Percentiles rank a stretch among this genome's conserved stretches.
These are phyloP conservation scores for Belgica antarctica DNA, from an alignment of 2,888 invertebrate species.

Conservation along the genomic window DNA sequence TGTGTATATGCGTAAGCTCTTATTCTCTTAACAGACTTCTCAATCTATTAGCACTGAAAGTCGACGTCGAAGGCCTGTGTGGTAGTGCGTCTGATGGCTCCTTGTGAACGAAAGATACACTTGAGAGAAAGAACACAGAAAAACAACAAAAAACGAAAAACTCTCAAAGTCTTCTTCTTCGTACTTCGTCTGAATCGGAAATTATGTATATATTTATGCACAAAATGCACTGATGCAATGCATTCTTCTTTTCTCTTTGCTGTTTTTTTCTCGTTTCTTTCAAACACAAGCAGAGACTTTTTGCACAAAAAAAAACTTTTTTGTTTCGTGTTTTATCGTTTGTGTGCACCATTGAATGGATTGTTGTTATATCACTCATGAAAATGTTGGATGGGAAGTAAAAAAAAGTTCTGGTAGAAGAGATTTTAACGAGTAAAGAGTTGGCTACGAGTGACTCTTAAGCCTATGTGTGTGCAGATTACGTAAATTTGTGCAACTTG, in stretches of 20 bases:
- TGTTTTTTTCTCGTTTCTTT: too few species aligned
- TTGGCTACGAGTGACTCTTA: not conserved
- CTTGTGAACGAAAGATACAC: slow-evolving; percentile 41
- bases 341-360: slow-evolving; percentile 11
- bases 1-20: slow-evolving; percentile 35
- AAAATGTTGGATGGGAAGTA: not conserved
- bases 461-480: slow-evolving; percentile 18
- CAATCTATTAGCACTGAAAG: slow-evolving; percentile 36
- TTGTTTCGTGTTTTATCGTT: slow-evolving; percentile 33
- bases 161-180: slow-evolving; percentile 37
- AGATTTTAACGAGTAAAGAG: too few species aligned
- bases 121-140: too few species aligned
- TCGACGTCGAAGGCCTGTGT: too few species aligned
- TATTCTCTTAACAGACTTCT: slow-evolving; percentile 29
- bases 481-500: slow-evolving; percentile 25
- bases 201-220: slow-evolving; percentile 44
- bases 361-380: slow-evolving; percentile 25
- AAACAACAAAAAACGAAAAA: too few species aligned
- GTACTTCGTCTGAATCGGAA: slow-evolving; percentile 43
- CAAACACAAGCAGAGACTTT: not conserved
- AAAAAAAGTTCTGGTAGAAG: not conserved
- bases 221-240: slow-evolving; percentile 44
- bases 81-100: slow-evolving; percentile 39
- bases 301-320: slow-evolving; percentile 14
- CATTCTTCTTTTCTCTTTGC: slow-evolving; percentile 32